Conservation (phyloP, 2,797 vertebrate species). For the Tiaroga cobitis region DNA sequence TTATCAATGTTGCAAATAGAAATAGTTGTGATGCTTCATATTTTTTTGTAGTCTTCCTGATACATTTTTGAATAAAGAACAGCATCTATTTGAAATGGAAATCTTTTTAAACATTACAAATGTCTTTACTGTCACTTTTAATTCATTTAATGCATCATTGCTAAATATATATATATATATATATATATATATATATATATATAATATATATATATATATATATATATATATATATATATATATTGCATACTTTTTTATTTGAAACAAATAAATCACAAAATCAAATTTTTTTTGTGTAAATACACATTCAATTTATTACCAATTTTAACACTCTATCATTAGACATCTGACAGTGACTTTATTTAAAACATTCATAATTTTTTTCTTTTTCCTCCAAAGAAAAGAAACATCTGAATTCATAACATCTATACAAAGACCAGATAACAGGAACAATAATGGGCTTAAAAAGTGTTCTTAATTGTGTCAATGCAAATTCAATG, state of each 20-base stretch:
- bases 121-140: neutral
- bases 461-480: slow-evolving; percentile 82
- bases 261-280: slow-evolving; percentile 2
- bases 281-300: slow-evolving; percentile 74
- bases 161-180: neutral
- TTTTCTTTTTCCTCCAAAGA: slow-evolving; percentile 78
- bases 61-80: too few relatives aligned
- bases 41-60: too few relatives aligned
- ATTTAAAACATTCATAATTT: slow-evolving; percentile 82
- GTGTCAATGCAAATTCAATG: slow-evolving; percentile 82
- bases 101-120: too few relatives aligned
- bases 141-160: neutral
- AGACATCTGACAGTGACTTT: slow-evolving; percentile 80
- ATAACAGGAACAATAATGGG: slow-evolving; percentile 83
- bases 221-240: neutral
- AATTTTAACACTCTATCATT: slow-evolving; percentile 77
- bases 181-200: neutral
- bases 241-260: neutral
- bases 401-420: slow-evolving; percentile 73
- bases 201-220: neutral
- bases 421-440: slow-evolving; percentile 86
- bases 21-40: too few relatives aligned
- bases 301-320: slow-evolving; percentile 84
- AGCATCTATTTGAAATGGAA: too few relatives aligned
- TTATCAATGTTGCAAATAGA: too few relatives aligned